These are phyloP conservation scores for Sebastes matsubarae DNA, from an alignment of 2,797 vertebrate species.

Conservation along the genomic window DNA sequence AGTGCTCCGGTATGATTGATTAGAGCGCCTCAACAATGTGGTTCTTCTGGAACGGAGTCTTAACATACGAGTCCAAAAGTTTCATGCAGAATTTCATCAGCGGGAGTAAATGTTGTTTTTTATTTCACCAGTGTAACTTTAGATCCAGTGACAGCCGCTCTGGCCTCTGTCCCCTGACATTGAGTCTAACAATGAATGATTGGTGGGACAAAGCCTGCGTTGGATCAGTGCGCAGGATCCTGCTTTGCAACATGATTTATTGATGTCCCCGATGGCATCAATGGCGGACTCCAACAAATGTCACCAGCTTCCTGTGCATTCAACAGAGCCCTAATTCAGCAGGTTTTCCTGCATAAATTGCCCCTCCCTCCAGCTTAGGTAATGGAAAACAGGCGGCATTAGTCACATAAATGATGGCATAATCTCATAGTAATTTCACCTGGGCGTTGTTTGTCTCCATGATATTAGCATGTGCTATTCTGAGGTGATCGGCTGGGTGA, in stretches of 20 bases:
- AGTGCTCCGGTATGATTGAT: slow-evolving; percentile 66
- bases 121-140: slow-evolving; percentile 36
- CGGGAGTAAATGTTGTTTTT: slow-evolving; percentile 43
- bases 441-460: slow-evolving; percentile 36
- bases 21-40: slow-evolving; percentile 23
- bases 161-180: slow-evolving; percentile 53
- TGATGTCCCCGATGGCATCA: slow-evolving; percentile 66
- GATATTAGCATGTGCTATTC: slow-evolving; percentile 42
- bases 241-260: slow-evolving; percentile 77
- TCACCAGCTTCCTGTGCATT: slow-evolving; percentile 68
- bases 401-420: slow-evolving; percentile 57
- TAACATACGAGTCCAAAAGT: neutral
- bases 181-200: slow-evolving; percentile 70
- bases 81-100: slow-evolving; percentile 26
- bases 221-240: slow-evolving; percentile 67
- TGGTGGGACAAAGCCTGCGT: slow-evolving; percentile 61
- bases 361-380: slow-evolving; percentile 25
- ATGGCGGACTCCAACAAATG: slow-evolving; percentile 69
- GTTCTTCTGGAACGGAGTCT: slow-evolving; percentile 5
- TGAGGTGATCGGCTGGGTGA: slow-evolving; percentile 31
- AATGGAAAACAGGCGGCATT: slow-evolving; percentile 57
- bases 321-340: slow-evolving; percentile 66
- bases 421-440: slow-evolving; percentile 48
- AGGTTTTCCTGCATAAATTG: slow-evolving; percentile 71
- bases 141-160: slow-evolving; percentile 43